These are phyloP conservation scores for Drosophila mimica DNA, from an alignment of 2,888 invertebrate species.

Conservation along the genomic window DNA sequence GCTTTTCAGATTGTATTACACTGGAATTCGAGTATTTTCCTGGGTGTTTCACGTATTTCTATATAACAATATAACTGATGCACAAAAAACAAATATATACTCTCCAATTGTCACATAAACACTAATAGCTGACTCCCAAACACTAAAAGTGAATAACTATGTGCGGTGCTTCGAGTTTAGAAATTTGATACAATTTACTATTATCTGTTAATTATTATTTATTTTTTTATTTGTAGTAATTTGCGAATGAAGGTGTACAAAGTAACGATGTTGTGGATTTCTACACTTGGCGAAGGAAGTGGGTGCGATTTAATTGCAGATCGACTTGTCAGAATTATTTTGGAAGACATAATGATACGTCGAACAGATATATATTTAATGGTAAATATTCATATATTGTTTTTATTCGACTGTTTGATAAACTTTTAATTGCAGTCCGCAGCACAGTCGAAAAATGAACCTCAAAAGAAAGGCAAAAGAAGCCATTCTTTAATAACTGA, in stretches of 20 bases:
- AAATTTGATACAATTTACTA: neutral
- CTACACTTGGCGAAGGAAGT: slow-evolving; percentile 36
- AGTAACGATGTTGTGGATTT: slow-evolving; percentile 34
- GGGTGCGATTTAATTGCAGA: slow-evolving; percentile 37
- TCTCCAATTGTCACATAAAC: no score
- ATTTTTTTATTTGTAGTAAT: slow-evolving; percentile 28
- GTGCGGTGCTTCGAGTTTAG: no score
- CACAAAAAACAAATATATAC: no score
- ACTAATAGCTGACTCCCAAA: no score
- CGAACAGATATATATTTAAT: slow-evolving; percentile 21
- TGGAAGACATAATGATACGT: slow-evolving; percentile 26
- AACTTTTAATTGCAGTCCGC: slow-evolving; percentile 8
- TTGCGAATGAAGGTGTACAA: slow-evolving; percentile 30
- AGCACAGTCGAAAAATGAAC: neutral
- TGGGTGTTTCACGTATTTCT: no score
- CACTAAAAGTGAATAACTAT: no score
- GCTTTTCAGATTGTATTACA: neutral
- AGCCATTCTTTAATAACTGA: neutral
- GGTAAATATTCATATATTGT: slow-evolving; percentile 12
- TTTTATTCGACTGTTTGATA: no score
- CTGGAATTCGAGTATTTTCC: no score
- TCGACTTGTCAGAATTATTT: slow-evolving; percentile 25
- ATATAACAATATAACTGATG: no score
- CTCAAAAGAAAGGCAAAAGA: neutral
- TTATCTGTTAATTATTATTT: neutral